phyloP scores from a whole-genome alignment of 1,140 invertebrate species.

The Drosophila parvula region DNA sequence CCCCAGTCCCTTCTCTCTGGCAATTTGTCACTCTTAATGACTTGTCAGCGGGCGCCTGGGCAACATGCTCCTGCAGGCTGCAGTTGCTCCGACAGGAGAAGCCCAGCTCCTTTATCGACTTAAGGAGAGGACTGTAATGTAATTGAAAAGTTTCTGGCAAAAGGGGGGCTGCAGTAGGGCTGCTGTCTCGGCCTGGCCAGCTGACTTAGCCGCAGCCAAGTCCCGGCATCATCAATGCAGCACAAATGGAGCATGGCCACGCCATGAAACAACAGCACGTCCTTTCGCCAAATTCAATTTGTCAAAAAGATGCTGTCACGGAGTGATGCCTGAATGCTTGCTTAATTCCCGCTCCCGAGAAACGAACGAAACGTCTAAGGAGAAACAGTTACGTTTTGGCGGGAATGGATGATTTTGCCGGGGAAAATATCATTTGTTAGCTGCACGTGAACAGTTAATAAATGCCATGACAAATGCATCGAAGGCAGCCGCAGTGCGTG shows the following conservation, averaged over 20 bases:
- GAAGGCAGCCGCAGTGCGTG: constrained; percentile 67
- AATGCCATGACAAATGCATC: constrained; percentile 73
- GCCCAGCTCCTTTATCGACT: constrained; percentile 48
- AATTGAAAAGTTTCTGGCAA: constrained; percentile 73
- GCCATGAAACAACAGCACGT: constrained; percentile 79
- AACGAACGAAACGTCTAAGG: constrained; percentile 5
- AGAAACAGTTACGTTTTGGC: not conserved
- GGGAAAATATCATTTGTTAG: constrained; percentile 60
- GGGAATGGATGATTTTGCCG: not conserved
- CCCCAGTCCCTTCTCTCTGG: constrained; percentile 5
- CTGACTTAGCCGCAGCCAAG: constrained; percentile 39
- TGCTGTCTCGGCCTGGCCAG: constrained; percentile 14
- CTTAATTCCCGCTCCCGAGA: constrained; percentile 63
- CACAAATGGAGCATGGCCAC: constrained; percentile 68
- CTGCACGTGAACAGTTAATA: constrained; percentile 79
- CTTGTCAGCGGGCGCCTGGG: constrained; percentile 69
- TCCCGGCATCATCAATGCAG: constrained; percentile 63
- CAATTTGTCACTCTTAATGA: constrained; percentile 81
- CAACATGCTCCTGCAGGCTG: constrained; percentile 24
- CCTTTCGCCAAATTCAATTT: constrained; percentile 73
- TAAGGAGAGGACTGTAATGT: constrained; percentile 65
- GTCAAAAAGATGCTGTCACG: constrained; percentile 81
- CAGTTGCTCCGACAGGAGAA: not conserved
- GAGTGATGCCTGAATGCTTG: constrained; percentile 76
- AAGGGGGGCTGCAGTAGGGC: constrained; percentile 12